phyloP scores from a whole-genome alignment of 2,888 invertebrate genomes.

The Platynereis dumerilii region DNA sequence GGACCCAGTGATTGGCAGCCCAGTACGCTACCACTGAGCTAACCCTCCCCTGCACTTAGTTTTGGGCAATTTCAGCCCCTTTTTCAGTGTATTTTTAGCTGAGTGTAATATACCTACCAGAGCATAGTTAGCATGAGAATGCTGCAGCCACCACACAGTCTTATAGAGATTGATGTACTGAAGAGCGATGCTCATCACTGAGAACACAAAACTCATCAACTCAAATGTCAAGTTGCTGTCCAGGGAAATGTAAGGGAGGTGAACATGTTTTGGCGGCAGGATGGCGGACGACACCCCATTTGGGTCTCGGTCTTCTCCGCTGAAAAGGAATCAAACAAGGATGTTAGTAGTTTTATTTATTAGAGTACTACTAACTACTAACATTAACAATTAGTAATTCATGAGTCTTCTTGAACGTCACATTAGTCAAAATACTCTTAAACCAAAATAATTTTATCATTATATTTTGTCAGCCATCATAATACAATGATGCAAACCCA shows the following conservation, averaged over 20 bases:
- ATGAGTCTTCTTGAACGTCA: too few relatives aligned
- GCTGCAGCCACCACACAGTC: conserved; percentile 96
- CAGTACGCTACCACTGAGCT: too few relatives aligned
- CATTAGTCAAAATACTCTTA: too few relatives aligned
- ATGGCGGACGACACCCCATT: conserved; percentile 7
- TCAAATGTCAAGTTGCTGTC: conserved; percentile 87
- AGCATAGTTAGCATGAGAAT: conserved; percentile 85
- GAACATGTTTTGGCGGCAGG: conserved; percentile 54
- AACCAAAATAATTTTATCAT: too few relatives aligned
- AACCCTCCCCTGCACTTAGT: too few relatives aligned
- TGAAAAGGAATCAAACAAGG: neutral
- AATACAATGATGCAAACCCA: too few relatives aligned
- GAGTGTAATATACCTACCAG: too few relatives aligned
- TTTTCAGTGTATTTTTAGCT: too few relatives aligned
- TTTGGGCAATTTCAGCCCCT: too few relatives aligned
- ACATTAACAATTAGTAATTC: neutral
- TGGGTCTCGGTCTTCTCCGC: conserved; percentile 15
- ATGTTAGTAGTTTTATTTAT: neutral
- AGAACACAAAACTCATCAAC: conserved; percentile 81
- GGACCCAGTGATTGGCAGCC: too few relatives aligned
- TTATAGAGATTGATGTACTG: conserved; percentile 95
- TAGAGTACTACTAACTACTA: neutral
- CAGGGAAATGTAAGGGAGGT: conserved; percentile 69
- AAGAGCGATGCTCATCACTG: conserved; percentile 77
- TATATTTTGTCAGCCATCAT: too few relatives aligned